Base-by-base conservation (phyloP, 2,797 vertebrate genomes). In the Crypturellus tataupa region DNA sequence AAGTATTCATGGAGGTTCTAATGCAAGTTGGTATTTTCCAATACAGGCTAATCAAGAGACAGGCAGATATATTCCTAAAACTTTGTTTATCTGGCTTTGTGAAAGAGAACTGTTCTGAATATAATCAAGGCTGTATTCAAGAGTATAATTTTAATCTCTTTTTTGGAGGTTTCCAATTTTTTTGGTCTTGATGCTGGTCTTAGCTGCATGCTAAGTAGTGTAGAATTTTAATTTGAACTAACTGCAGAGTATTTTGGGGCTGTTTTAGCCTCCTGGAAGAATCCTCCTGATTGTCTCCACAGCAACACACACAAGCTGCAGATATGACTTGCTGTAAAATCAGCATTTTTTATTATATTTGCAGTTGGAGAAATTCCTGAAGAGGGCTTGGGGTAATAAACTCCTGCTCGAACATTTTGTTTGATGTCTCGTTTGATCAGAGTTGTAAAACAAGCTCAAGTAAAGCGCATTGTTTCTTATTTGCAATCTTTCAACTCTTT, bases 1-100 rank as follows among this genome's bases (percentile, higher is more conserved):
- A 87, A n/a, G 2, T 53, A 62, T 64, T 94, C 72, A 92, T 37
- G 82, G 60, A 80, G 56, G 25, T 35, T 89, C 92, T 73, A 94
- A 80, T 68, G 35, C 82, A 85, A 21, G 35, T 1, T 81, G 15
- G n/a, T 88, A 60, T 71, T 78, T 91, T 83, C 27, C 19, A 78
- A 6, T 49, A 8, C 10, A 65, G 18, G 9, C 20, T 79, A 89
- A 77, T 59, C 27, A 89, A 53, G 13, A 15, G 25, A 12, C 1
- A 37, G 44, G 37, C 3, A 56, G 79, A 51, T 44, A 69, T 19
- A 1, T 21, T 37, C 81, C 24, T 73, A 63, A 85, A 87, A 75
- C 14, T 69, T n/a, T 11, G 3, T 8, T 73, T 76, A 63, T 85
- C 16, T 46, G 27, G 6, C 2, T 13, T 33, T 56, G 6, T 29